Base-by-base conservation (phyloP, 2,888 invertebrate genomes). In the Cosmopolites sordidus region DNA sequence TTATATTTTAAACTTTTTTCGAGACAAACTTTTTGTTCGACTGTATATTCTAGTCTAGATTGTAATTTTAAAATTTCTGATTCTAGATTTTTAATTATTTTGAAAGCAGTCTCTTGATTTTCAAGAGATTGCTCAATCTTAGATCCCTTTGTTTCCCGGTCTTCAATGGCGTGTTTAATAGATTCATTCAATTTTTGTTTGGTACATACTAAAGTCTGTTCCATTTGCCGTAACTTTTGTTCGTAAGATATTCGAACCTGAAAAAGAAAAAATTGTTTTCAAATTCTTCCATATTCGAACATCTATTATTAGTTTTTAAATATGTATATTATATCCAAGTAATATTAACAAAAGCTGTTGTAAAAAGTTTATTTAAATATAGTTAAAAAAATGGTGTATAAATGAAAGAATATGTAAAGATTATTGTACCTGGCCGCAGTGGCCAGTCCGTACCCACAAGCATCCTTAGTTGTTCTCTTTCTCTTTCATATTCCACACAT, bases 191-290 rank as follows among this genome's bases (percentile, higher is more conserved):
- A 33, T 48, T 61, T 59, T 16, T 51, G 48, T 50, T 62, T 48
- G 2, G 59, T 53, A 2, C 18, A 30, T 16, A 39, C 29, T 16
- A 66, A 47, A 17, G 56, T 47, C 12, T 45, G 27, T 67, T 84
- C 82, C 17, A 84, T 64, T 33, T 76, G 72, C 66, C 79, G 78
- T 2, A 81, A 73, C 62, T 80, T 73, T 66, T 78, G 74, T 57
- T 78, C 69, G 67, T 80, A 75, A 59, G 74, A 73, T 49, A 75
- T 71, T 62, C 76, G 76, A 1, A 78, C 66, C 76, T 22, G 22
- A 22, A n/a, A n/a, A n/a, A n/a, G n/a, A n/a, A n/a, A n/a, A n/a
- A n/a, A n/a, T n/a, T n/a, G n/a, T n/a, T n/a, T n/a, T n/a, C n/a
- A n/a, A n/a, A n/a, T n/a, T n/a, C n/a, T n/a, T n/a, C n/a, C n/a